phyloP scores from a whole-genome alignment of 2,797 vertebrate genomes.

The Miichthys miiuy region DNA sequence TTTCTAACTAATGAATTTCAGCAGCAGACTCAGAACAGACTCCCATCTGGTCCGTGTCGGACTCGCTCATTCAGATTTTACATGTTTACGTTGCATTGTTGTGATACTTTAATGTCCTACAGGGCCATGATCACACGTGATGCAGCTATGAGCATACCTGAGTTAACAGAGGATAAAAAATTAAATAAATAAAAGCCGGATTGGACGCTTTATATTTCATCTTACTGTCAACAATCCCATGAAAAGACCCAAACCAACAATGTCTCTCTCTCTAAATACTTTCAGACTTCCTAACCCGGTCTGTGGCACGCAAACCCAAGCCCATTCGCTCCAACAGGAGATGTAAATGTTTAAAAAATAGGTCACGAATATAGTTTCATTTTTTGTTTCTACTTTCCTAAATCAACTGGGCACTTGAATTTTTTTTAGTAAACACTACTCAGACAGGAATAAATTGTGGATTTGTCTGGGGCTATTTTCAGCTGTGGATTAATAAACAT shows the following conservation, averaged over 20 bases:
- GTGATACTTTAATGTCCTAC: conserved; percentile 38
- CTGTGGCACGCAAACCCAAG: background rate
- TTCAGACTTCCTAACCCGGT: background rate
- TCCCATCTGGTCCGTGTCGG: conserved; percentile 17
- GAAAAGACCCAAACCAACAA: background rate
- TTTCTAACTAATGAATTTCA: conserved; percentile 45
- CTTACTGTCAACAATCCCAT: background rate
- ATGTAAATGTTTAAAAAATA: conserved; percentile 4
- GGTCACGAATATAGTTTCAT: background rate
- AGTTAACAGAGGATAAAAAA: background rate
- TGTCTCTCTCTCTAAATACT: background rate
- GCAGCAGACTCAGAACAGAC: conserved; percentile 21
- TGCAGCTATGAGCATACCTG: background rate
- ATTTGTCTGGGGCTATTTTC: conserved; percentile 6
- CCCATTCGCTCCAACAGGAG: background rate
- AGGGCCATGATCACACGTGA: conserved; percentile 20
- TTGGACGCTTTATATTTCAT: background rate
- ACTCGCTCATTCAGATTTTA: conserved; percentile 2
- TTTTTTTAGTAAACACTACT: background rate
- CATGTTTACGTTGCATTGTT: conserved; percentile 24
- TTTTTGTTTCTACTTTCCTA: background rate
- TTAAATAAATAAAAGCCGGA: background rate
- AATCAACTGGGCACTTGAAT: background rate
- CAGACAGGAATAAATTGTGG: background rate
- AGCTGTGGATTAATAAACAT: background rate